Conservation (phyloP, 2,888 invertebrate species). For the Crepidodera aurea region DNA sequence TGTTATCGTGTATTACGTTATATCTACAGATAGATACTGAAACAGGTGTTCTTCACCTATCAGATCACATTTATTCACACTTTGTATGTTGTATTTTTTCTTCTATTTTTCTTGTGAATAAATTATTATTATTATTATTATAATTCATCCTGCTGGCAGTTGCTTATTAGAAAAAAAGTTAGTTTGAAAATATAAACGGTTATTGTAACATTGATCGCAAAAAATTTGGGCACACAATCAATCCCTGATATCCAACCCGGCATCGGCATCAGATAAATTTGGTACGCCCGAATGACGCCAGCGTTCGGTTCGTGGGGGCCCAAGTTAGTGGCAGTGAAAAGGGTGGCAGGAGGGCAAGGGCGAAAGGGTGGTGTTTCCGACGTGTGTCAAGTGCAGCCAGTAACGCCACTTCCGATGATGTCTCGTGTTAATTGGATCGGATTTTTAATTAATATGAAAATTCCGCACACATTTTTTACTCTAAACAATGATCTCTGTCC, state of each 20-base stretch:
- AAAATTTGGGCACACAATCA: slow-evolving; percentile 24
- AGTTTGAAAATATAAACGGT: not conserved
- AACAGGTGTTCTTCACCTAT: too few species aligned
- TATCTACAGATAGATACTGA: too few species aligned
- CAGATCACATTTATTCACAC: too few species aligned
- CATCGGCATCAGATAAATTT: slow-evolving; percentile 47
- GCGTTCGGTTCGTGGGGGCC: slow-evolving; percentile 34
- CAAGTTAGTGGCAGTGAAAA: slow-evolving; percentile 39
- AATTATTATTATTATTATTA: too few species aligned
- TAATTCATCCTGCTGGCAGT: too few species aligned
- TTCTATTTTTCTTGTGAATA: too few species aligned
- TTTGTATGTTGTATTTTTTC: too few species aligned
- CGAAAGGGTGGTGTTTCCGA: slow-evolving; percentile 54
- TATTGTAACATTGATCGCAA: slow-evolving; percentile 23
- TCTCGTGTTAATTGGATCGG: slow-evolving; percentile 61
- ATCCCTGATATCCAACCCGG: slow-evolving; percentile 34
- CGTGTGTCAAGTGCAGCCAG: slow-evolving; percentile 62
- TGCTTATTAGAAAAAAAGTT: too few species aligned
- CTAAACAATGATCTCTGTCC: slow-evolving; percentile 39
- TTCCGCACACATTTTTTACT: slow-evolving; percentile 54
- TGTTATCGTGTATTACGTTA: too few species aligned
- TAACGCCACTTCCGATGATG: slow-evolving; percentile 56
- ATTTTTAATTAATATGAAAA: slow-evolving; percentile 64
- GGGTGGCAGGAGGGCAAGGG: slow-evolving; percentile 38
- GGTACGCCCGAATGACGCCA: slow-evolving; percentile 45